Conservation (phyloP, 2,113 vertebrate species). For the Scopus umbretta region DNA sequence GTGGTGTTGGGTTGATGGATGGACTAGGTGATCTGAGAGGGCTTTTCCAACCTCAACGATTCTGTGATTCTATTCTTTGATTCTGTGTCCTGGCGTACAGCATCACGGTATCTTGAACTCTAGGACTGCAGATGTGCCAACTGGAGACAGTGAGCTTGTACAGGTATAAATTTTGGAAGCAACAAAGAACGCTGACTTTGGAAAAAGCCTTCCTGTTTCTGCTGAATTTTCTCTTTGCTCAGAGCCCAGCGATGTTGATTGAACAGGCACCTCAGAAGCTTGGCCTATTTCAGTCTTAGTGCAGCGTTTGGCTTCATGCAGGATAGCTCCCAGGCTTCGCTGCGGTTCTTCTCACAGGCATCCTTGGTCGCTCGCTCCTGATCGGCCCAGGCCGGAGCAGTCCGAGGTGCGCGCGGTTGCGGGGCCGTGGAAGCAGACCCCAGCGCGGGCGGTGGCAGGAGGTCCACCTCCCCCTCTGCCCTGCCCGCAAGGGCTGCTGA, state of each 20-base stretch:
- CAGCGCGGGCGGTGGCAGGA: neutral
- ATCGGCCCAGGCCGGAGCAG: neutral
- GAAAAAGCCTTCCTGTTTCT: neutral
- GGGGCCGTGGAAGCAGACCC: neutral
- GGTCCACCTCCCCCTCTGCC: neutral
- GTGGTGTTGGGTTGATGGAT: no score
- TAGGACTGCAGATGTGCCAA: neutral
- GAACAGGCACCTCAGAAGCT: accelerated
- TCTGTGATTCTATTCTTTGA: no score
- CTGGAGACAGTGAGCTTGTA: neutral
- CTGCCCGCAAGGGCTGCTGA: neutral
- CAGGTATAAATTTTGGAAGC: neutral
- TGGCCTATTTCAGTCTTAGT: neutral
- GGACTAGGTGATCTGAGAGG: no score
- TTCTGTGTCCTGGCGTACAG: neutral
- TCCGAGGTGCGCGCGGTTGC: accelerated
- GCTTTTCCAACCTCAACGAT: no score
- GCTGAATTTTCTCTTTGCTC: neutral
- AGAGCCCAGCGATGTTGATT: accelerated
- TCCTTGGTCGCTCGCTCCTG: neutral
- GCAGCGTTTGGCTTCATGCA: accelerated
- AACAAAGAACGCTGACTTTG: neutral
- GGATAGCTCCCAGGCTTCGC: neutral
- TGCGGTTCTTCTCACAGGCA: neutral
- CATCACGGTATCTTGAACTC: neutral